Percentiles rank a stretch among this genome's conserved stretches.
Conservation (phyloP, 2,797 vertebrate species). For the Denticeps clupeoides region DNA sequence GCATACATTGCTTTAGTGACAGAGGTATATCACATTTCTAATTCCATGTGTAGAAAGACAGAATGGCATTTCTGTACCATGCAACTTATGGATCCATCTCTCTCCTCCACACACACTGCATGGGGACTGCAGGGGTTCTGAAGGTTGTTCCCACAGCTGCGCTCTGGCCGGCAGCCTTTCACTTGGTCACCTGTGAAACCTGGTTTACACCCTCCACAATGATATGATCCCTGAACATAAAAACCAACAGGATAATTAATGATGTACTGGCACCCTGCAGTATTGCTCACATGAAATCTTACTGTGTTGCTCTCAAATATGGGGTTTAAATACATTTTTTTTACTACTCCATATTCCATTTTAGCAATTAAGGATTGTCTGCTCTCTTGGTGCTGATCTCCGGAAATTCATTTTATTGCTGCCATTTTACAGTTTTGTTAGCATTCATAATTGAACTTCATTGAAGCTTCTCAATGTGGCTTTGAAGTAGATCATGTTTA, state of each 20-base stretch:
- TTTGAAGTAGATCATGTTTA: too few relatives aligned
- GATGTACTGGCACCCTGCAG: not conserved
- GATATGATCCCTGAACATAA: conserved; percentile 75
- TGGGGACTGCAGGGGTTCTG: conserved; percentile 85
- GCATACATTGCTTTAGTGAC: conserved; percentile 2
- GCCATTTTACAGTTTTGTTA: too few relatives aligned
- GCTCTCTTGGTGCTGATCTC: too few relatives aligned
- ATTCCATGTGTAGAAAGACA: not conserved
- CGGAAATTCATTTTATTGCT: too few relatives aligned
- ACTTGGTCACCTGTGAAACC: conserved; percentile 83
- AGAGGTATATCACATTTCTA: not conserved
- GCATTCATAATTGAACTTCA: too few relatives aligned
- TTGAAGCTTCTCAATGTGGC: too few relatives aligned
- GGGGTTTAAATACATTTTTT: too few relatives aligned
- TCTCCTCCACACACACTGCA: conserved; percentile 69
- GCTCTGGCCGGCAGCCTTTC: conserved; percentile 77
- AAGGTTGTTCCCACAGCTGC: conserved; percentile 72
- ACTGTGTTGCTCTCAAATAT: too few relatives aligned
- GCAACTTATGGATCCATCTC: conserved; percentile 75
- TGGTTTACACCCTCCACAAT: conserved; percentile 78
- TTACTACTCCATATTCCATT: too few relatives aligned
- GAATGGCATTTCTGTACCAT: conserved; percentile 48
- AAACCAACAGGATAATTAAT: conserved; percentile 4
- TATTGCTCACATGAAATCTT: not conserved
- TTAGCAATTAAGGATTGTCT: too few relatives aligned